A percentile compares a stretch with the other conserved stretches of the same genome.
These are phyloP conservation scores for Mus musculus DNA, from an alignment of 2,113 vertebrate genomes.

Conservation along the genomic window DNA sequence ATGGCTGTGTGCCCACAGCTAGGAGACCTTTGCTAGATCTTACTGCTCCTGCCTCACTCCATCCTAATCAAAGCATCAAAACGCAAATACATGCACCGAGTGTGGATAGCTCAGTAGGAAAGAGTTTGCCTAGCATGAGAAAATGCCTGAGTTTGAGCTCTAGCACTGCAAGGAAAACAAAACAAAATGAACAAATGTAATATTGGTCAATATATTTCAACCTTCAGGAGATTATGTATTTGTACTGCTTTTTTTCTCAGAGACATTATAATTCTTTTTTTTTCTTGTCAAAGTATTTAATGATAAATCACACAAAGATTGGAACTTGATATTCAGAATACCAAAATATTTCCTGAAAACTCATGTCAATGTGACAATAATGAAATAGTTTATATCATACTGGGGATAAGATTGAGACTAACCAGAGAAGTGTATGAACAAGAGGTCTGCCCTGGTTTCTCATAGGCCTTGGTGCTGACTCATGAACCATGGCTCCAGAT, in stretches of 20 bases:
- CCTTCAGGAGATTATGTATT: not conserved
- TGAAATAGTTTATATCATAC: not conserved
- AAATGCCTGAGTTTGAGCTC: not conserved
- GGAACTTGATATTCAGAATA: conserved; percentile 17
- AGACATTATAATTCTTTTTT: not conserved
- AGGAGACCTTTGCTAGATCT: not conserved
- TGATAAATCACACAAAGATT: not conserved
- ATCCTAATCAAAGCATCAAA: not conserved
- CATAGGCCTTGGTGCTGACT: not conserved
- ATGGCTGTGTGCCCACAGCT: not conserved
- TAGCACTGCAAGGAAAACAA: not conserved
- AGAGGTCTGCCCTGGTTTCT: not conserved
- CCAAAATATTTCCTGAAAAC: not conserved
- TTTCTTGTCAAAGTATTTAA: conserved; percentile 62
- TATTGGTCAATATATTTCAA: not conserved
- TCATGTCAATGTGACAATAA: conserved; percentile 30
- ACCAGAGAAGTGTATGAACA: conserved; percentile 11
- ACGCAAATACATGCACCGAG: not conserved
- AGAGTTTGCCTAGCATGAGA: not conserved
- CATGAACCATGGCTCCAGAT: conserved; percentile 28
- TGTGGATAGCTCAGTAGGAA: not conserved
- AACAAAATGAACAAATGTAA: not conserved
- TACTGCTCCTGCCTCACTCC: not conserved
- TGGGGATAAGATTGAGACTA: not conserved
- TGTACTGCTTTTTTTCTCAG: not conserved